phyloP scores from a whole-genome alignment of 2,797 vertebrate species.

The Coracias cyanogaster region DNA sequence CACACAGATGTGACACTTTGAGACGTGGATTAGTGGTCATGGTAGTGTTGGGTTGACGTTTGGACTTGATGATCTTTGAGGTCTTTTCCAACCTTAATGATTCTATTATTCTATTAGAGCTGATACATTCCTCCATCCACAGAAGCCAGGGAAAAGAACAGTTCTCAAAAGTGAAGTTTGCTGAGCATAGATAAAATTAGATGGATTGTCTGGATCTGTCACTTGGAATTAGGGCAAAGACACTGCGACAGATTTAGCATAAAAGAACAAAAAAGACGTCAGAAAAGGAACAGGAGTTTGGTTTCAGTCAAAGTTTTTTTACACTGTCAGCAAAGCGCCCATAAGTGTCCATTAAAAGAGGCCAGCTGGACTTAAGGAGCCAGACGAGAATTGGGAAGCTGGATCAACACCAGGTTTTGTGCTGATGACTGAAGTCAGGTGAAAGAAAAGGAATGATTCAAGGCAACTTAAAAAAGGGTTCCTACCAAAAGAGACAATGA shows the following conservation, averaged over 20 bases:
- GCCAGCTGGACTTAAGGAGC: conserved; percentile 1
- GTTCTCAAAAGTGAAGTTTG: not conserved
- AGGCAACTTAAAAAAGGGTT: not conserved
- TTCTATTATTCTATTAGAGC: not conserved
- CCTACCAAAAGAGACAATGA: not conserved
- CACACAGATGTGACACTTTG: too few species aligned
- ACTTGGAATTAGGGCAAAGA: not conserved
- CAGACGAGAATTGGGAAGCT: not conserved
- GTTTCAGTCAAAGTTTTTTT: not conserved
- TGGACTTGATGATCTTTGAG: too few species aligned
- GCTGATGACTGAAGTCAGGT: not conserved
- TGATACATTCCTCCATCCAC: not conserved
- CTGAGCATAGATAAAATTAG: not conserved
- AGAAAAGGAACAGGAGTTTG: not conserved
- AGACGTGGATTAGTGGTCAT: too few species aligned
- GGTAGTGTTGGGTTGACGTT: too few species aligned
- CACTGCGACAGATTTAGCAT: not conserved
- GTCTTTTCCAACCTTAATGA: too few species aligned
- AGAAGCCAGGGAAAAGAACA: not conserved
- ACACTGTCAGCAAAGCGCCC: not conserved
- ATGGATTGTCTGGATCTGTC: not conserved
- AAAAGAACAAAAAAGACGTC: not conserved
- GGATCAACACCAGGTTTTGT: not conserved
- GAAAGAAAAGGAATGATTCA: not conserved
- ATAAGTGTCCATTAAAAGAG: not conserved